A percentile compares a stretch with the other conserved stretches of the same genome.
These are phyloP conservation scores for Syngnathoides biaculeatus DNA, from an alignment of 2,113 vertebrate genomes.

Conservation along the genomic window DNA sequence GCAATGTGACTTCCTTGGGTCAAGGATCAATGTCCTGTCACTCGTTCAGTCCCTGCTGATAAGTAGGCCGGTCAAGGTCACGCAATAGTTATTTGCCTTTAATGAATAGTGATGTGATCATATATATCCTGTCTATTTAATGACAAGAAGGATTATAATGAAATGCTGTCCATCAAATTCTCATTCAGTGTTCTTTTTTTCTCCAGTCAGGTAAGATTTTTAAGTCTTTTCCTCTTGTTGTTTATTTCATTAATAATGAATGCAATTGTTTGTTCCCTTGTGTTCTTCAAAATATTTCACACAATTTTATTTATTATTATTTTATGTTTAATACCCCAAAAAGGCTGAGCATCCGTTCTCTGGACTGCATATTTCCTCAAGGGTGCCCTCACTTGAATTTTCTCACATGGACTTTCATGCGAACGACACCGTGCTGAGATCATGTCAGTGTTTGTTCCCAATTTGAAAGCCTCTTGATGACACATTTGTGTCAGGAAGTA, in stretches of 20 bases:
- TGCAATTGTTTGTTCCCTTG: conserved; percentile 5
- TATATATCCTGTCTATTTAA: conserved; percentile 18
- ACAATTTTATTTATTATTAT: conserved; percentile 7
- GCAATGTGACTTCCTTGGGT: conserved; percentile 77
- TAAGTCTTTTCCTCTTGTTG: not conserved
- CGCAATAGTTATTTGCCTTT: conserved; percentile 32
- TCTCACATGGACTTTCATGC: conserved; percentile 28
- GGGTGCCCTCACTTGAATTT: conserved; percentile 6
- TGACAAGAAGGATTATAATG: conserved; percentile 2
- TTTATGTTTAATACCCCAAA: conserved; percentile 12
- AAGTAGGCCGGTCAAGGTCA: conserved; percentile 38
- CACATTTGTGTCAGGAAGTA: conserved; percentile 72
- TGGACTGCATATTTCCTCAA: conserved; percentile 9
- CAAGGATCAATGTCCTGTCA: conserved; percentile 62
- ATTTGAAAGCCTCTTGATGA: conserved; percentile 63
- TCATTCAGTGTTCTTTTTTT: too few relatives aligned
- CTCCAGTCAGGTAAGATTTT: not conserved
- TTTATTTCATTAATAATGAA: not conserved
- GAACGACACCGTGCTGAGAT: conserved; percentile 20
- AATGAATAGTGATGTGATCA: conserved; percentile 16
- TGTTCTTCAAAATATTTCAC: conserved; percentile 11
- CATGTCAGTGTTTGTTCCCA: conserved; percentile 22
- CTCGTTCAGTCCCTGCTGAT: conserved; percentile 48
- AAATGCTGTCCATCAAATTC: conserved; percentile 1
- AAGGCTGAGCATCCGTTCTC: conserved; percentile 40